Evolutionary conservation across 2,113 vertebrate genomes (phyloP).

Genomic region (Trachemys scripta): DNA sequence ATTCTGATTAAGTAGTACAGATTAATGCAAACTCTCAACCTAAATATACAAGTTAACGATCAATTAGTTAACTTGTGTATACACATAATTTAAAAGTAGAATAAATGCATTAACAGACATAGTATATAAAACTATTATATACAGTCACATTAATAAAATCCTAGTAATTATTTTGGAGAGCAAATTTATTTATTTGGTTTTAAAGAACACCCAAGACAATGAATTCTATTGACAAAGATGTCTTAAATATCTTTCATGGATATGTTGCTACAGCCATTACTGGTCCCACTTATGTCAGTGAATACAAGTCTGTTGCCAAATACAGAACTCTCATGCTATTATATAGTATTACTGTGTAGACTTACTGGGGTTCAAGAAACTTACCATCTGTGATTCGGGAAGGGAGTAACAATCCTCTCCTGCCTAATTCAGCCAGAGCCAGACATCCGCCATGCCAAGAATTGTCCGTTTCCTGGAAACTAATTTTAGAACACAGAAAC

Average conservation of each 20-base stretch:
- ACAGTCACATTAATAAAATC: slow-evolving; percentile 13
- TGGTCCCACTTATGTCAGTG: slow-evolving; percentile 1
- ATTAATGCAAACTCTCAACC: slow-evolving; percentile 9
- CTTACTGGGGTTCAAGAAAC: slow-evolving; percentile 44
- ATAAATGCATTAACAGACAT: slow-evolving; percentile 49
- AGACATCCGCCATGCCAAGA: slow-evolving; percentile 97
- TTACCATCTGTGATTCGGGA: slow-evolving; percentile 90
- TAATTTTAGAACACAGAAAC: slow-evolving; percentile 61
- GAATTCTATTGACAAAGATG: slow-evolving; percentile 33
- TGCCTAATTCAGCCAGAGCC: slow-evolving; percentile 94
- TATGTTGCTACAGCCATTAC: not conserved
- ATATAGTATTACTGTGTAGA: not conserved
- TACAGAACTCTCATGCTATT: not conserved
- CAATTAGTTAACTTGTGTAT: slow-evolving; percentile 39
- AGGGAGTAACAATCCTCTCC: slow-evolving; percentile 93
- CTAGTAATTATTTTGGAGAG: slow-evolving; percentile 42
- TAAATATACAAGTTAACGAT: slow-evolving; percentile 53
- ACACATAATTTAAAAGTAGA: not conserved
- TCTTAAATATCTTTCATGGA: not conserved
- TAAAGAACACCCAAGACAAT: slow-evolving; percentile 48
- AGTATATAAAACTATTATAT: slow-evolving; percentile 37
- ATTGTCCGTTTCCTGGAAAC: slow-evolving; percentile 94
- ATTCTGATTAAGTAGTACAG: not conserved
- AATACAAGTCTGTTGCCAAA: not conserved
- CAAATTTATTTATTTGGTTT: slow-evolving; percentile 56